Evolutionary conservation across 2,797 vertebrate genomes (phyloP), one percentile per base, ranked within the genome.

Genomic region (Loris lydekkerianus): DNA sequence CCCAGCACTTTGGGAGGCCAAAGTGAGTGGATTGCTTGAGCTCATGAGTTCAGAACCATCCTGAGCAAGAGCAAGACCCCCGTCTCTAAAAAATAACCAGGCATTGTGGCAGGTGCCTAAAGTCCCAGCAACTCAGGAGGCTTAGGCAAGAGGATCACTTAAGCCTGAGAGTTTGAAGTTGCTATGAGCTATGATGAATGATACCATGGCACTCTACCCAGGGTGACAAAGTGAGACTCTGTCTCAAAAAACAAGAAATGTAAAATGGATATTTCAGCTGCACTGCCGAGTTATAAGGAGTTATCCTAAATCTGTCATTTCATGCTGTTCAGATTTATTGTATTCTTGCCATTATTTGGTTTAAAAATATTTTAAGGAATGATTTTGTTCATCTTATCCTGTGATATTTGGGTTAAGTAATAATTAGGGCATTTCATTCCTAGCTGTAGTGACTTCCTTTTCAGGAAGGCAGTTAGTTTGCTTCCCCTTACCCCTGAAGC

Each of bases 321-420:
- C 61, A 27, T 69, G 13, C 37, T 93, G 3, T 78, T 75, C 11
- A 72, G 11, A 84, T 91, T 85, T 93, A 21, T 87, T 95, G 34
- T 85, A 29, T 58, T 49, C 67, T 89, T 90, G 7, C 56, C 61
- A 1, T 84, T 96, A 27, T 34, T 92, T n/a, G 2, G 18, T 58
- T 93, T 93, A 18, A 87, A 92, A 91, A n/a, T 76, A 85, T 90
- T 85, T 80, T 67, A 86, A 76, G 69, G 37, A 89, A 7, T 83
- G 46, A 87, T 80, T 95, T 76, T 89, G 58, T 88, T 86, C 21
- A 25, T 86, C 65, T 65, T 89, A 9, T 5, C 27, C 11, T 49
- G 37, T 49, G 25, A 15, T 49, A 92, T 92, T 96, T 96, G 75
- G 40, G 23, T 78, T 78, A 90, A 63, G 69, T 70, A 87, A 31